Percentiles rank a stretch among this genome's conserved stretches.
Evolutionary conservation across 2,113 vertebrate genomes (phyloP).

Genomic region (Hippocampus zosterae): DNA sequence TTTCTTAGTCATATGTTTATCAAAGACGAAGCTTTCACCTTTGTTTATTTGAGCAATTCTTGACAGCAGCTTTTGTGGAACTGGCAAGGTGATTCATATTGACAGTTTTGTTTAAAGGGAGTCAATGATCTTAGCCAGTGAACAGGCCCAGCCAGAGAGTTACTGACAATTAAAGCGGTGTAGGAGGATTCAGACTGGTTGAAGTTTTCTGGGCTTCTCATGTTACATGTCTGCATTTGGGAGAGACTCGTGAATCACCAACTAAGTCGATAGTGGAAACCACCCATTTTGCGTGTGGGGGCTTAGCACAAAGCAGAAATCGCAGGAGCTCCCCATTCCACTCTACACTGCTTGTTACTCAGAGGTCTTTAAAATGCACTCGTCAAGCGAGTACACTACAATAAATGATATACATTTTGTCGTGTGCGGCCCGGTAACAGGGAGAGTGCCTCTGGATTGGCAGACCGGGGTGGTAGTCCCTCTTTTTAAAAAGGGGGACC

Average conservation of each 20-base stretch:
- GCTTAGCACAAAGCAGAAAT: not conserved
- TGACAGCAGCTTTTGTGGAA: slow-evolving; percentile 28
- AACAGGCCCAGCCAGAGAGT: slow-evolving; percentile 20
- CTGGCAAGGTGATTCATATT: not conserved
- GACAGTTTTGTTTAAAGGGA: slow-evolving; percentile 2
- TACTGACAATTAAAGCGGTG: slow-evolving; percentile 19
- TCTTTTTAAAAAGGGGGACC: too few relatives aligned
- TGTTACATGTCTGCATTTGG: slow-evolving; percentile 55
- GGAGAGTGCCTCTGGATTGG: too few relatives aligned
- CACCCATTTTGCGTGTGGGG: not conserved
- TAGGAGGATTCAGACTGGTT: slow-evolving; percentile 49
- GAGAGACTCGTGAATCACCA: slow-evolving; percentile 13
- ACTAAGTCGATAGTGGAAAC: not conserved
- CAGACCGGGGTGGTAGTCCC: too few relatives aligned
- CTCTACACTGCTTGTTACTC: not conserved
- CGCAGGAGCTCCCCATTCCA: not conserved
- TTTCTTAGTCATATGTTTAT: slow-evolving; percentile 44
- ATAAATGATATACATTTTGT: too few relatives aligned
- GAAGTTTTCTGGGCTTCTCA: slow-evolving; percentile 55
- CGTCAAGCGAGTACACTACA: too few relatives aligned
- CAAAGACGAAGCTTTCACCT: slow-evolving; percentile 42
- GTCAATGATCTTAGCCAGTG: slow-evolving; percentile 3
- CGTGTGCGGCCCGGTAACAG: too few relatives aligned
- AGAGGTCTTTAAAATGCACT: too few relatives aligned
- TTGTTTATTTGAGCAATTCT: slow-evolving; percentile 21